Evolutionary conservation across 2,797 vertebrate species (phyloP).

Genomic region (Acanthurus tractus): DNA sequence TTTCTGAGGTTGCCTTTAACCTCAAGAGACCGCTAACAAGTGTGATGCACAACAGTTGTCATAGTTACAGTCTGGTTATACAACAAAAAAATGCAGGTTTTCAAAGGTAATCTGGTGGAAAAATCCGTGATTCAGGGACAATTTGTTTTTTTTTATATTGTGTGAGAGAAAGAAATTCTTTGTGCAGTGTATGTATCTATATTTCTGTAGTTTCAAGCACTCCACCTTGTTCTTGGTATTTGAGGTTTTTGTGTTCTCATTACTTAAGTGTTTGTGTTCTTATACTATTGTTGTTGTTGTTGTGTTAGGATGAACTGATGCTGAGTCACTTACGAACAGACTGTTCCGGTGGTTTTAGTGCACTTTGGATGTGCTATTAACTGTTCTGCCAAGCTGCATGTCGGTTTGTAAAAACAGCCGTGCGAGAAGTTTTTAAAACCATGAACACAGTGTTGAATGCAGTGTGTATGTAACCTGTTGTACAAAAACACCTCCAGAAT

Average conservation of each 20-base stretch:
- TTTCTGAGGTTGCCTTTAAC: slow-evolving; percentile 41
- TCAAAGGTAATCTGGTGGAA: too few species aligned
- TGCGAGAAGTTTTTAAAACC: slow-evolving; percentile 20
- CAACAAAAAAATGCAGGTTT: too few species aligned
- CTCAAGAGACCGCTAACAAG: slow-evolving; percentile 28
- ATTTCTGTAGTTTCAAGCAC: too few species aligned
- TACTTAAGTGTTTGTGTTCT: neutral
- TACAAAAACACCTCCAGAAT: neutral
- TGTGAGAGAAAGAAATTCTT: too few species aligned
- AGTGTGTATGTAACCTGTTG: slow-evolving; percentile 9
- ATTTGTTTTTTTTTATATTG: too few species aligned
- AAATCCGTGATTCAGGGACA: too few species aligned
- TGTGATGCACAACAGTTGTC: slow-evolving; percentile 40
- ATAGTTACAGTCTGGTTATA: slow-evolving; percentile 45
- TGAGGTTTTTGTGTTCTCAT: too few species aligned
- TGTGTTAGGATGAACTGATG: slow-evolving; percentile 21
- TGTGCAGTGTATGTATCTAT: too few species aligned
- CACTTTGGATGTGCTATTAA: slow-evolving; percentile 35
- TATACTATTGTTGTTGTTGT: neutral
- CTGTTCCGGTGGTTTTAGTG: slow-evolving; percentile 16
- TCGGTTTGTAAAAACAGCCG: slow-evolving; percentile 3
- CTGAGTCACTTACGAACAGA: slow-evolving; percentile 4
- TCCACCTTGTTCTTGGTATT: too few species aligned
- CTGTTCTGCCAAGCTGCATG: slow-evolving; percentile 35
- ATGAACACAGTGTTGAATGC: neutral